A percentile compares a stretch with the other conserved stretches of the same genome.
phyloP scores from a whole-genome alignment of 2,113 vertebrate species.

The Hystrix brachyura region DNA sequence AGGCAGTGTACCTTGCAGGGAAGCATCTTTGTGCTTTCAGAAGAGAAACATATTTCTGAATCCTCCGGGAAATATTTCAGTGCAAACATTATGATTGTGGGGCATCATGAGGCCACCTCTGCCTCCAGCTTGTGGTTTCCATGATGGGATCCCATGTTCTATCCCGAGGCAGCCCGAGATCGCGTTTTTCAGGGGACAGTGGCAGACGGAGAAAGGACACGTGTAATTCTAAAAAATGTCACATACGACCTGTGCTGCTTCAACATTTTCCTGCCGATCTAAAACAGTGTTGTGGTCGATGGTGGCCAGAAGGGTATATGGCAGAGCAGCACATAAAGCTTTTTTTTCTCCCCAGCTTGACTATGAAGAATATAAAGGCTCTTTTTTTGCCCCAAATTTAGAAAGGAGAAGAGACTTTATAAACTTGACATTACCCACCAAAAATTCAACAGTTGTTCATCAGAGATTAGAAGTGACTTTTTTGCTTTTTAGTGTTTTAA shows the following conservation, averaged over 20 bases:
- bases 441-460: background rate
- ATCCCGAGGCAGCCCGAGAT: background rate
- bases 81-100: background rate
- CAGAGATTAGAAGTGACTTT: background rate
- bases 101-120: background rate
- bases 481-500: background rate
- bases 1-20: background rate
- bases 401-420: background rate
- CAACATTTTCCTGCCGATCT: background rate
- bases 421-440: background rate
- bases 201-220: background rate
- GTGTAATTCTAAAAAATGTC: background rate
- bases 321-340: background rate
- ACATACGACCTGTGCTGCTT: background rate
- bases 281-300: background rate
- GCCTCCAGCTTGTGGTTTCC: background rate
- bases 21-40: background rate
- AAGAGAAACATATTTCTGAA: constrained; percentile 5
- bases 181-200: background rate
- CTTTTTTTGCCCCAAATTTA: background rate
- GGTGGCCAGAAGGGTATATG: background rate
- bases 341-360: background rate
- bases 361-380: background rate
- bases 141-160: background rate
- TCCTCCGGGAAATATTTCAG: background rate